These are phyloP conservation scores for Pterostichus madidus DNA, from an alignment of 2,888 invertebrate genomes.

Conservation along the genomic window DNA sequence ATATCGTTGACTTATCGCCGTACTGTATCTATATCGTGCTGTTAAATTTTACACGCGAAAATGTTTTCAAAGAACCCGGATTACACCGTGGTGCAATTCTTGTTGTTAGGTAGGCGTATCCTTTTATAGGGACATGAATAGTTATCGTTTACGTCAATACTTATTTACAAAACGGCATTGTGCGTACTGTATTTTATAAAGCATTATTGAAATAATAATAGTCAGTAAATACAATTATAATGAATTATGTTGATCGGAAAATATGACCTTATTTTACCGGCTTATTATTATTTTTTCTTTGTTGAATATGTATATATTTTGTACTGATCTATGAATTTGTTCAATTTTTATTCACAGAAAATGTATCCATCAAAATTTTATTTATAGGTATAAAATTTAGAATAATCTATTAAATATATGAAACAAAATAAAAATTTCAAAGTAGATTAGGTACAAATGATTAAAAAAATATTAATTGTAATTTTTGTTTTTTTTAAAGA, in stretches of 20 bases:
- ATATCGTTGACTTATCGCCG: slow-evolving; percentile 35
- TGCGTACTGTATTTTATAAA: neutral
- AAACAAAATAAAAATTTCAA: no score
- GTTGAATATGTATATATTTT: no score
- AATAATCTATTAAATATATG: no score
- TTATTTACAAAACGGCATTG: neutral
- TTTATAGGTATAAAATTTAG: no score
- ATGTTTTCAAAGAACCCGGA: slow-evolving; percentile 18
- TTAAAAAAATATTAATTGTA: no score
- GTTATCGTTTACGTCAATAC: neutral
- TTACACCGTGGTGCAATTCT: neutral
- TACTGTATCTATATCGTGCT: slow-evolving; percentile 27
- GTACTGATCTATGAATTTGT: no score
- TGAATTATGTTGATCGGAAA: slow-evolving; percentile 6
- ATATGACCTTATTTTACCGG: neutral
- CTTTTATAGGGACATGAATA: neutral
- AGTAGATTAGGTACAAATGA: no score
- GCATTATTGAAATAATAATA: neutral
- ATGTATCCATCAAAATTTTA: no score
- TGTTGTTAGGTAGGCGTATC: neutral
- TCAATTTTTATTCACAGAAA: no score
- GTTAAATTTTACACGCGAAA: slow-evolving; percentile 36
- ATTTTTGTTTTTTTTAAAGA: no score
- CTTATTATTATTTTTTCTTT: no score
- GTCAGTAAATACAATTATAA: slow-evolving; percentile 3